A percentile compares a stretch with the other conserved stretches of the same genome.
These are phyloP conservation scores for Grammomys surdaster DNA, from an alignment of 2,113 vertebrate genomes.

Conservation along the genomic window DNA sequence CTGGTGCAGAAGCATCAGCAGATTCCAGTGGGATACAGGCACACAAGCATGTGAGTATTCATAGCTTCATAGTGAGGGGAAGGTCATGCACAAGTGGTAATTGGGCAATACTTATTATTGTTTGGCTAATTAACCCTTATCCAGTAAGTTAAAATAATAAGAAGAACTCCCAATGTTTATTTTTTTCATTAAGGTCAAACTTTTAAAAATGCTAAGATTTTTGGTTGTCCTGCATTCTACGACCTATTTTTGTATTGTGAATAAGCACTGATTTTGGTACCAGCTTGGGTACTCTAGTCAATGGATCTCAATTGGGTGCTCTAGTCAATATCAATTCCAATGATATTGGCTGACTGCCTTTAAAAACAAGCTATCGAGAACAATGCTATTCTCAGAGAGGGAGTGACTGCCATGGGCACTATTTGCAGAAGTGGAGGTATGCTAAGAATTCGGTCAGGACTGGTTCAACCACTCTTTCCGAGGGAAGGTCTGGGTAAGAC, in stretches of 20 bases:
- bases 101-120: background rate
- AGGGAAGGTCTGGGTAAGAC: background rate
- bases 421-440: background rate
- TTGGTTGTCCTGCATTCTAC: background rate
- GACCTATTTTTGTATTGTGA: background rate
- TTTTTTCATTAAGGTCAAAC: background rate
- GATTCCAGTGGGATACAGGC: background rate
- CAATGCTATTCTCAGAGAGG: background rate
- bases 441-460: background rate
- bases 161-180: background rate
- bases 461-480: background rate
- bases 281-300: background rate
- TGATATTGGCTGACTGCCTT: background rate
- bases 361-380: background rate
- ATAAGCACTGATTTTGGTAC: background rate
- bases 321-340: background rate
- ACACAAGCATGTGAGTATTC: too few relatives aligned
- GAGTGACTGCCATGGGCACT: background rate
- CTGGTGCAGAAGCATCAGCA: background rate
- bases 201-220: background rate
- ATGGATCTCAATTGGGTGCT: background rate
- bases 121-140: background rate
- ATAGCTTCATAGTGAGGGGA: background rate
- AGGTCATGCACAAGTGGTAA: background rate
- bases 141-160: background rate